A percentile compares a stretch with the other conserved stretches of the same genome.
Evolutionary conservation across 2,113 vertebrate species (phyloP).

Genomic region (Lipotes vexillifer): DNA sequence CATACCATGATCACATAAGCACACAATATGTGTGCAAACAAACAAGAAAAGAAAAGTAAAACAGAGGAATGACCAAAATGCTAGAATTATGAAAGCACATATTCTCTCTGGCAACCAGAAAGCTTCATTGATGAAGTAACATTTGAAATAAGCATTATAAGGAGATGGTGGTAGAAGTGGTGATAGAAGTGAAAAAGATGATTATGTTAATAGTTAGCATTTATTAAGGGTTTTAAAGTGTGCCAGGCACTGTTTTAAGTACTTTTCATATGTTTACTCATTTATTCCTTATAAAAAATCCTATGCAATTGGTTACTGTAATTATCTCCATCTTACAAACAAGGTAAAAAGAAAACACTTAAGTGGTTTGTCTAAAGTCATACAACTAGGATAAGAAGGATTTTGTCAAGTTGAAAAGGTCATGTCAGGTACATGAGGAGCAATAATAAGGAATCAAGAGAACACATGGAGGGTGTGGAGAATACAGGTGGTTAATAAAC

Average conservation of each 20-base stretch:
- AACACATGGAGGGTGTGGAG: not conserved
- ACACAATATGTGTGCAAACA: not conserved
- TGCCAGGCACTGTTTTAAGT: not conserved
- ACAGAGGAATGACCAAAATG: not conserved
- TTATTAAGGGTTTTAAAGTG: conserved; percentile 9
- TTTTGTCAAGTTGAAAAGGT: conserved; percentile 10
- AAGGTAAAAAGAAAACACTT: not conserved
- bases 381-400: not conserved
- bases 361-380: not conserved
- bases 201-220: not conserved
- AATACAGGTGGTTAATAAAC: not conserved
- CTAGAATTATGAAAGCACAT: not conserved
- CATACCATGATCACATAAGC: not conserved
- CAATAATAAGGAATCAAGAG: not conserved
- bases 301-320: not conserved
- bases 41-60: not conserved
- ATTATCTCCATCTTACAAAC: conserved; percentile 12
- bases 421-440: not conserved
- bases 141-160: not conserved
- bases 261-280: not conserved
- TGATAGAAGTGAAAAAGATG: not conserved
- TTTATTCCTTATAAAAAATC: not conserved
- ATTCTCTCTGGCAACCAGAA: not conserved
- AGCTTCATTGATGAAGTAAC: not conserved
- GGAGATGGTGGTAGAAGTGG: not conserved